Percentiles rank a stretch among this genome's conserved stretches.
phyloP scores from a whole-genome alignment of 2,113 vertebrate species.

The Notechis scutatus region DNA sequence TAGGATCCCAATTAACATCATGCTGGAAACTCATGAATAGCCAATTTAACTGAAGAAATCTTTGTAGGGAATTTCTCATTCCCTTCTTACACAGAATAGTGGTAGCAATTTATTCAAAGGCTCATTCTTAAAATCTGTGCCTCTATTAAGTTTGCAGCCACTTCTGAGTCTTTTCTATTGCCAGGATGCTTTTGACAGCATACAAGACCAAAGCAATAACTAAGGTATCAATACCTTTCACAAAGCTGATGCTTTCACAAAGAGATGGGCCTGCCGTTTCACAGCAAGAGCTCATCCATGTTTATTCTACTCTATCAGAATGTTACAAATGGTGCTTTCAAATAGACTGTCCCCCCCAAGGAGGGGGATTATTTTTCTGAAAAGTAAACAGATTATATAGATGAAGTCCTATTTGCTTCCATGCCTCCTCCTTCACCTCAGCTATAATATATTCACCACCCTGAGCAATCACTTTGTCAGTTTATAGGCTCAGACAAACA shows the following conservation, averaged over 20 bases:
- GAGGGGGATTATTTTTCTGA: neutral
- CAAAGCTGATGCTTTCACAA: neutral
- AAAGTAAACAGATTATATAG: conserved; percentile 13
- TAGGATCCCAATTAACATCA: neutral
- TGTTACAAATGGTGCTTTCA: neutral
- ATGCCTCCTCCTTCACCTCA: neutral
- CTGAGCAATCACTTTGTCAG: neutral
- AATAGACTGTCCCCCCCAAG: neutral
- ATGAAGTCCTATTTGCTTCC: neutral
- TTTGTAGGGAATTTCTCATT: neutral
- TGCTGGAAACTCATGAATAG: neutral
- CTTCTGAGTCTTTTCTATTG: neutral
- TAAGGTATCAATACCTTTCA: neutral
- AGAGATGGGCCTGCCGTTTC: neutral
- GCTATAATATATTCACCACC: neutral
- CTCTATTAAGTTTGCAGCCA: neutral
- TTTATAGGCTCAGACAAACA: no score
- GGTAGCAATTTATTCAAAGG: neutral
- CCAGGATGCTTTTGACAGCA: neutral
- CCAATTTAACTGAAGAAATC: neutral
- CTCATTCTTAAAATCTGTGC: neutral
- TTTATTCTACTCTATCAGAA: neutral
- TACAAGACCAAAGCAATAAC: neutral
- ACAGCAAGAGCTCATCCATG: neutral
- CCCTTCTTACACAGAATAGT: neutral